A percentile compares a stretch with the other conserved stretches of the same genome.
Evolutionary conservation across 2,888 invertebrate species (phyloP).

Genomic region (Deroplatys truncata): DNA sequence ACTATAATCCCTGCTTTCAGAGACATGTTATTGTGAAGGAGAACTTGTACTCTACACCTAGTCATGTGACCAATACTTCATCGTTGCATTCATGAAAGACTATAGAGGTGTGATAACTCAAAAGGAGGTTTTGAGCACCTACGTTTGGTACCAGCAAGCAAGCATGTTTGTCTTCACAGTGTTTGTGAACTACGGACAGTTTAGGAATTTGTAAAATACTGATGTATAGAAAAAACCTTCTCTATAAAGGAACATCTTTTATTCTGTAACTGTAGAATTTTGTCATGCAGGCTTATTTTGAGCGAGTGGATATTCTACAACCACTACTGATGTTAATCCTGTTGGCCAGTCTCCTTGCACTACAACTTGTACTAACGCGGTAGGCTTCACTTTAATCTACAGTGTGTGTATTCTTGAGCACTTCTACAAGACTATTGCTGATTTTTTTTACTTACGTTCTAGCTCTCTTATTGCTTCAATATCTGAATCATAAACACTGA

Average conservation of each 20-base stretch:
- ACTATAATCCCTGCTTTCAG: too few species aligned
- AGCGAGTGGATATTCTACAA: neutral
- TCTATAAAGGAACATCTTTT: neutral
- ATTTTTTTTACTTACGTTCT: neutral
- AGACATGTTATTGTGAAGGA: too few species aligned
- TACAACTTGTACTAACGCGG: neutral
- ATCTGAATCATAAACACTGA: neutral
- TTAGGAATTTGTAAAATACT: too few species aligned
- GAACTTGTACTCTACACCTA: too few species aligned
- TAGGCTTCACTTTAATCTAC: too few species aligned
- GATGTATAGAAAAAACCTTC: neutral
- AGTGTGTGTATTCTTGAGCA: neutral
- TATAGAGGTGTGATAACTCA: too few species aligned
- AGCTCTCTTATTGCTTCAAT: neutral
- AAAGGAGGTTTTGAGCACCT: too few species aligned
- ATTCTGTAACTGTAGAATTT: too few species aligned
- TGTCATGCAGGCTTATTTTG: neutral
- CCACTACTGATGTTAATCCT: too few species aligned
- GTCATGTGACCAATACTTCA: neutral
- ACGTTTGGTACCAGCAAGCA: too few species aligned
- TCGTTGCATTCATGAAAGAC: neutral
- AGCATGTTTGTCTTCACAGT: too few species aligned
- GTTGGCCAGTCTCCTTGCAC: neutral
- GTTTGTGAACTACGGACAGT: too few species aligned
- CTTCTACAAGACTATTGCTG: neutral